Evolutionary conservation across 53 echinoderm and acorn worm genomes (phyloP), one percentile per base, ranked within the genome.

Genomic region (Actinopyga echinites): DNA sequence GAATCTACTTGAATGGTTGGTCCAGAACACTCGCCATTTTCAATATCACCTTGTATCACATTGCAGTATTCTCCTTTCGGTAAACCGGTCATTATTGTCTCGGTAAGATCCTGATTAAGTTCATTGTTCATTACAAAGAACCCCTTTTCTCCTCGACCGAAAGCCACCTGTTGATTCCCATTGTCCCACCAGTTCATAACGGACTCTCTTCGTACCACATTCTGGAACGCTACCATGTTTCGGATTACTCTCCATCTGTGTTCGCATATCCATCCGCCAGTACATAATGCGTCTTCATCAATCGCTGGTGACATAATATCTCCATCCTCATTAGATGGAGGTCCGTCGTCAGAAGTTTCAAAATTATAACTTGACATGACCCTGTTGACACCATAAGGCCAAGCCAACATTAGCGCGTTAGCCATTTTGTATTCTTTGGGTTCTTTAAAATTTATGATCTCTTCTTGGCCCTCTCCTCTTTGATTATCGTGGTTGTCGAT

Each of bases 401-500:
- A 88, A 26, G 93, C 96, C 56, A 96, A 69, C 93, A 93, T 96
- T 80, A 88, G 93, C 7, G 93, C 86, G 15, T 83, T 83, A 15
- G 96, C 92, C 88, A 93, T 87, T 64, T 90, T 93, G 88, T 96
- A 93, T 31, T 74, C 82, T 30, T 71, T 80, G 1, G 92, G 57
- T 13, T 79, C 69, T 43, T 82, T 74, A 79, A 84, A 85, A 1
- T 92, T 90, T 11, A 96, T 57, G 33, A 91, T 82, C 10, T 69
- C 57, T 12, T 93, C 96, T 17, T 82, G 91, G n/a, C 91, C 96
- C 25, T 93, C 91, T 21, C 89, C 93, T 10, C 96, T 84, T 69
- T 96, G 96, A 86, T 93, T 96, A 82, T 96, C 96, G 45, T 96
- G 96, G 85, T 96, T 96, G 66, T 96, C 96, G 57, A 96, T 52